phyloP scores from a whole-genome alignment of 1,140 invertebrate genomes.

The Magallana angulata region DNA sequence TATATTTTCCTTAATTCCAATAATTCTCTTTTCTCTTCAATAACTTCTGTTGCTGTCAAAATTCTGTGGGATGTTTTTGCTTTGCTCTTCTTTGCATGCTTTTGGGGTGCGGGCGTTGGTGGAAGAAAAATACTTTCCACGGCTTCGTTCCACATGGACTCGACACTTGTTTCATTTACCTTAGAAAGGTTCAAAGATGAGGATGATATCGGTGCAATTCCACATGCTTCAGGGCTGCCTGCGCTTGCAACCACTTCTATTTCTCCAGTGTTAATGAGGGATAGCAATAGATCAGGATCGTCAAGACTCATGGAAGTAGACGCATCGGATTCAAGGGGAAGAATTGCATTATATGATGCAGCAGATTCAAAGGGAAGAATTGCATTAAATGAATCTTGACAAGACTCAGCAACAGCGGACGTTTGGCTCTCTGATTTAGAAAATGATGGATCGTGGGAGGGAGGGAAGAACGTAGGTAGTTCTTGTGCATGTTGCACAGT shows the following conservation, averaged over 20 bases:
- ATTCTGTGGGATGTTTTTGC: conserved; percentile 40
- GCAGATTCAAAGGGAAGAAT: too few relatives aligned
- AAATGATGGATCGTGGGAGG: not conserved
- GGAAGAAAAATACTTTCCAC: conserved; percentile 39
- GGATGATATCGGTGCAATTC: too few relatives aligned
- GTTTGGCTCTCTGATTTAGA: not conserved
- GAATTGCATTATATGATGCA: too few relatives aligned
- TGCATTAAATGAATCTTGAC: too few relatives aligned
- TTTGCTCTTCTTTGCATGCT: conserved; percentile 19
- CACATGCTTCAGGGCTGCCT: too few relatives aligned
- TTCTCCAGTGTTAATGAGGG: not conserved
- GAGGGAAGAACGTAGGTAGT: not conserved
- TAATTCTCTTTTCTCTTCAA: conserved; percentile 32
- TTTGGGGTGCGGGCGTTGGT: not conserved
- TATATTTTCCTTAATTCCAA: not conserved
- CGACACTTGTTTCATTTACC: not conserved
- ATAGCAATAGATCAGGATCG: conserved; percentile 31
- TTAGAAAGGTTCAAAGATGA: too few relatives aligned
- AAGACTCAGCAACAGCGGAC: not conserved
- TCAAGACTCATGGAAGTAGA: not conserved
- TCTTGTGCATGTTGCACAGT: not conserved
- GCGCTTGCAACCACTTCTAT: not conserved
- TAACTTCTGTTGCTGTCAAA: conserved; percentile 38
- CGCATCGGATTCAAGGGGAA: too few relatives aligned
- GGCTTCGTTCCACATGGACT: conserved; percentile 12